Base-by-base conservation (phyloP, 2,888 invertebrate genomes). In the Euclidia mi region DNA sequence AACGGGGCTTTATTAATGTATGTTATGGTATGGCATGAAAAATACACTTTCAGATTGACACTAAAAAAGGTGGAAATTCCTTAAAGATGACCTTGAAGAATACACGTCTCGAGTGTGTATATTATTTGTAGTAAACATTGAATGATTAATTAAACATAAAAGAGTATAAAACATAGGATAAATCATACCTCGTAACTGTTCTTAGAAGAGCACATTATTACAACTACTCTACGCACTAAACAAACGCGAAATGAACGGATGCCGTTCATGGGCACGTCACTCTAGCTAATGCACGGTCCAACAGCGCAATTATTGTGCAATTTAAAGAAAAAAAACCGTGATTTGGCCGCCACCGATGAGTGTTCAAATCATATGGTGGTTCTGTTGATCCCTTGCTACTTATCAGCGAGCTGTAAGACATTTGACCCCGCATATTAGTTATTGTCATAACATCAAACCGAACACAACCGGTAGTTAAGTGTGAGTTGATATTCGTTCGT, bases 131-230 rank as follows among this genome's bases (percentile, higher is more conserved):
- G n/a, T n/a, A n/a, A n/a, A n/a, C 14, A 34, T 14, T 32, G 11
- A 15, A 25, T 25, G 1, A 34, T 14, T 34, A 9, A 14, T 34
- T 1, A 9, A 14, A 14, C 6, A 14, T 34, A 7, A 14, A 11
- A n/a, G n/a, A n/a, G n/a, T 17, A 3, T 37, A 37, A n/a, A n/a
- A n/a, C n/a, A n/a, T n/a, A n/a, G n/a, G n/a, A 35, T 9, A 14
- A 7, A 2, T 10, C 91, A 51, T 82, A 94, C 94, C 89, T 93
- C 93, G 55, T 94, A 94, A 35, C 79, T 82, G 43, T 62, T 73
- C 31, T 82, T 87, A 6, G 76, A 73, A 0, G 90, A 87, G 67
- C 80, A 83, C 94, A 94, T 94, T 65, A 85, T 93, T 31, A 69
- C 20, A 44, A 71, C 46, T 67, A 81, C 51, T 77, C 74, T 87